Percentiles rank a stretch among this genome's conserved stretches.
Conservation (phyloP, 1,140 invertebrate genomes). For the Maniola jurtina region DNA sequence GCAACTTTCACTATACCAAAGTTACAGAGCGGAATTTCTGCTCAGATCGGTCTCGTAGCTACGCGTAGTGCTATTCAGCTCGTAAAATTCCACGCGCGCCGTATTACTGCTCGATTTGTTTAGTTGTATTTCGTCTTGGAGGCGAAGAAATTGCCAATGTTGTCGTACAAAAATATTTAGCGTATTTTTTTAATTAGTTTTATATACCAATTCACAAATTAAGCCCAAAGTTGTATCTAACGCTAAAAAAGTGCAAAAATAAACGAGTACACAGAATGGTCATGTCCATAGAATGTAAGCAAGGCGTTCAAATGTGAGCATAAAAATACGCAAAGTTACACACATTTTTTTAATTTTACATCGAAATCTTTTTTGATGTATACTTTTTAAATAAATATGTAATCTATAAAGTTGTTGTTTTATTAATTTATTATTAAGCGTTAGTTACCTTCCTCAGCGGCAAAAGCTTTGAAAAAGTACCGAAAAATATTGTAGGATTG, state of each 20-base stretch:
- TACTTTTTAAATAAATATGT: constrained; percentile 74
- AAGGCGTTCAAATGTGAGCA: constrained; percentile 33
- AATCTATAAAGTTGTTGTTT: constrained; percentile 41
- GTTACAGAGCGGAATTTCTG: too few species aligned
- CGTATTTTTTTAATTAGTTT: background rate
- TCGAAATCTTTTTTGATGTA: constrained; percentile 74
- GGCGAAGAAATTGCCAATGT: background rate
- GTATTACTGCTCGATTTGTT: too few species aligned
- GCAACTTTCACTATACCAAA: too few species aligned
- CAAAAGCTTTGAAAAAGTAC: too few species aligned
- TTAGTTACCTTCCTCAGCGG: background rate
- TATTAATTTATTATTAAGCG: constrained; percentile 24
- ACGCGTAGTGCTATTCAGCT: too few species aligned
- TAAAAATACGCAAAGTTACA: constrained; percentile 32
- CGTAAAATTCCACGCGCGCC: too few species aligned
- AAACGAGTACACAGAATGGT: constrained; percentile 19
- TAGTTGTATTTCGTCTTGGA: too few species aligned
- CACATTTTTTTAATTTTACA: constrained; percentile 72
- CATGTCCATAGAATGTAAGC: constrained; percentile 25
- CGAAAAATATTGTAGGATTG: too few species aligned
- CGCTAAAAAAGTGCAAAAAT: constrained; percentile 5
- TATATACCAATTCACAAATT: background rate
- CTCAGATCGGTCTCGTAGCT: too few species aligned
- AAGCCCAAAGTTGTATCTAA: background rate
- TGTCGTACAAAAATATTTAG: background rate